Evolutionary conservation across 2,797 vertebrate species (phyloP).

Genomic region (Rallus crepitans): DNA sequence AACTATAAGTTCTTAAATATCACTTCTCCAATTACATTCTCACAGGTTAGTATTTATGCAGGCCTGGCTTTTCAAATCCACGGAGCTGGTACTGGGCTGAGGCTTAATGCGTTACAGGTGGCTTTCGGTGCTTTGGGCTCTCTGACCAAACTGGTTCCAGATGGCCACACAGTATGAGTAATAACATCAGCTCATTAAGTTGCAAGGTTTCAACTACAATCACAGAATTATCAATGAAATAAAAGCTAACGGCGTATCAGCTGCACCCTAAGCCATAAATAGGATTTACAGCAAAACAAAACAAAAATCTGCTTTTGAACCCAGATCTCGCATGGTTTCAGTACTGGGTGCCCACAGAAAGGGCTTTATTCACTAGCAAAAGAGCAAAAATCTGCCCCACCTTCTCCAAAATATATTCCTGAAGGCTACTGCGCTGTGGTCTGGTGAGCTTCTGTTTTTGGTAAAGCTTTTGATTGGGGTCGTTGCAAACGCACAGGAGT

Average conservation of each 20-base stretch:
- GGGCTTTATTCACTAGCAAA: constrained; percentile 57
- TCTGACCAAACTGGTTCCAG: constrained; percentile 84
- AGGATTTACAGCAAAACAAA: constrained; percentile 72
- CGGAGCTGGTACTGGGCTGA: constrained; percentile 74
- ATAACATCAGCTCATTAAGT: constrained; percentile 82
- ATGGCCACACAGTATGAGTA: constrained; percentile 81
- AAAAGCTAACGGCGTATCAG: constrained; percentile 75
- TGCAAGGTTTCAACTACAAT: constrained; percentile 77
- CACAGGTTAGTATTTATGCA: constrained; percentile 81
- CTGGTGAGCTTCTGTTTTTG: constrained; percentile 52
- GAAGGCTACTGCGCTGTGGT: constrained; percentile 24
- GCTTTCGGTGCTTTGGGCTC: constrained; percentile 71
- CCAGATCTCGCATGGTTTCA: constrained; percentile 20
- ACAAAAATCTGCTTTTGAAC: constrained; percentile 48
- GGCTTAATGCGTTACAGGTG: constrained; percentile 85
- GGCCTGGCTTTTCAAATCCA: constrained; percentile 76
- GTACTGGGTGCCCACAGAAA: constrained; percentile 20
- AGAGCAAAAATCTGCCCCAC: neutral
- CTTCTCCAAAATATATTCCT: neutral
- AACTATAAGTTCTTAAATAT: constrained; percentile 81
- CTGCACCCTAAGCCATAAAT: constrained; percentile 71
- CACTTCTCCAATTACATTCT: constrained; percentile 85
- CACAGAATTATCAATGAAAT: constrained; percentile 78
- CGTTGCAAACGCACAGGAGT: constrained; percentile 43
- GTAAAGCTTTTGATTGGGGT: constrained; percentile 55